A percentile compares a stretch with the other conserved stretches of the same genome.
Conservation (phyloP, 2,797 vertebrate species). For the Enteromius argenteus region DNA sequence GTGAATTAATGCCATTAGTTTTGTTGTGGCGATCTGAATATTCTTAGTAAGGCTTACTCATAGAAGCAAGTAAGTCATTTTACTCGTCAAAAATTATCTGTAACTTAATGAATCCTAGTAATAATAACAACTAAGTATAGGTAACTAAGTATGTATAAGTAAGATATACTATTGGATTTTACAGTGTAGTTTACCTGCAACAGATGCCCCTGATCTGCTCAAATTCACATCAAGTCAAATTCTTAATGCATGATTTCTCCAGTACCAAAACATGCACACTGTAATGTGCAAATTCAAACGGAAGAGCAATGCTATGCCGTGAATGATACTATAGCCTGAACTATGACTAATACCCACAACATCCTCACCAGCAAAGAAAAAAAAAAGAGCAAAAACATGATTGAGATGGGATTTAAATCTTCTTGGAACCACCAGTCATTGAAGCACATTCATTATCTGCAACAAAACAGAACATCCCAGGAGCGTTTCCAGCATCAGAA, state of each 20-base stretch:
- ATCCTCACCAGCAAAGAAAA: neutral
- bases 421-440: constrained; percentile 10
- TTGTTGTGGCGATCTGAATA: too few relatives aligned
- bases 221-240: neutral
- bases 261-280: neutral
- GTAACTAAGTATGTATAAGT: too few relatives aligned
- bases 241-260: neutral
- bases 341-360: constrained; percentile 13
- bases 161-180: too few relatives aligned
- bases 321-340: neutral
- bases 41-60: too few relatives aligned
- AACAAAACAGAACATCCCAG: constrained; percentile 22
- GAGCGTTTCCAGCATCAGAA: neutral
- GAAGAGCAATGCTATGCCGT: neutral
- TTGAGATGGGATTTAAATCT: constrained; percentile 20
- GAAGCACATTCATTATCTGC: constrained; percentile 24
- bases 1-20: too few relatives aligned
- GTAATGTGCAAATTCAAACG: neutral
- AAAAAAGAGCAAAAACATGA: neutral
- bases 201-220: neutral
- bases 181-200: neutral
- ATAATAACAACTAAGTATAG: too few relatives aligned
- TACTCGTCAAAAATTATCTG: too few relatives aligned
- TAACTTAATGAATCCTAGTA: too few relatives aligned
- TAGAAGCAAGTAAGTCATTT: too few relatives aligned